Evolutionary conservation across 2,888 invertebrate genomes (phyloP), one percentile per base, ranked within the genome.

Genomic region (Drosophila villosipedis): DNA sequence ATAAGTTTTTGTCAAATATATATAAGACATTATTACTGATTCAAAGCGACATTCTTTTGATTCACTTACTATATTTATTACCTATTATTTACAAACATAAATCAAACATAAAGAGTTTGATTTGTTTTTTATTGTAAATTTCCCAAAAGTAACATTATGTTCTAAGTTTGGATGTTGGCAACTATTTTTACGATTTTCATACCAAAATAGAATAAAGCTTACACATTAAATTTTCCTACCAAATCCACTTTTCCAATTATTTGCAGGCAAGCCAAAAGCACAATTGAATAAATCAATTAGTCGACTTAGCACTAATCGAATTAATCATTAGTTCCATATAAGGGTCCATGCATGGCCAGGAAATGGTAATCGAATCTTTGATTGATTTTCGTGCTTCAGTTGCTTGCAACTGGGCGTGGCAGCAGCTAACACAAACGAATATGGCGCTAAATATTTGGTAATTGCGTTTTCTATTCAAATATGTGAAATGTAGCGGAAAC

Each of bases 361-460:
- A 57, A 78, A 75, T 41, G 54, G 68, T 73, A 67, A 58, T 55
- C 28, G 78, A 71, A 70, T 55, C 63, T 62, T 52, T 68, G 58
- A 63, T 69, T 49, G 66, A 76, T 70, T 73, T 83, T 78, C 61
- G 73, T 83, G 85, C 71, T 80, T 78, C 89, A 83, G 57, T 85
- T 77, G 66, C 52, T 62, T 59, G 67, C 49, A 50, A 16, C 52
- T 55, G 62, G 90, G 90, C 80, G 80, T 73, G 89, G 68, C 81
- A 50, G 47, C 37, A 59, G 66, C 67, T 31, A 55, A 49, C 30
- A 47, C 85, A 71, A 71, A 50, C 90, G 66, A 69, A 85, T 88
- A 88, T 80, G 85, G 89, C 35, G 52, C 37, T 62, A 83, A 82
- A 68, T 76, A 73, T 88, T 88, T 72, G 78, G 81, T 85, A 88